Conservation (phyloP, 2,888 invertebrate species). For the Stenotaenia linearis region DNA sequence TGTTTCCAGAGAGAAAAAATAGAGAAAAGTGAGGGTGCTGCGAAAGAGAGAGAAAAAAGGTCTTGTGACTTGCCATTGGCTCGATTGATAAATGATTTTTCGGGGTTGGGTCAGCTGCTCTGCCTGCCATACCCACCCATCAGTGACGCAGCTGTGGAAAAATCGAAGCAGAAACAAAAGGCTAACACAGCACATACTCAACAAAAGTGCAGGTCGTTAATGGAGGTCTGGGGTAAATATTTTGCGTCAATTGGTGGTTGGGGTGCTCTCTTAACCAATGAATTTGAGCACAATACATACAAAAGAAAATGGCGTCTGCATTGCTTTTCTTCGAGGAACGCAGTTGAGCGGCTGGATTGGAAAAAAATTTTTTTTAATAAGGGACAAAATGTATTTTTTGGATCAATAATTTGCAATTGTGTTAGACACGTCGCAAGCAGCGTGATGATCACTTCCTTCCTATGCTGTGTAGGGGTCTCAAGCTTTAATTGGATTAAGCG, state of each 20-base stretch:
- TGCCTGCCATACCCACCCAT: slow-evolving; percentile 1
- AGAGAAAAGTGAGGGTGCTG: not conserved
- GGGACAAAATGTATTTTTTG: not conserved
- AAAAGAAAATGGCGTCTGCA: not conserved
- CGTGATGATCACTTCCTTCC: slow-evolving; percentile 19
- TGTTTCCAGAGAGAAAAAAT: not conserved
- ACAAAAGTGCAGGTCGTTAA: not conserved
- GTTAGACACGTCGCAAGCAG: slow-evolving; percentile 6
- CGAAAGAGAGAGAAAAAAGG: not conserved
- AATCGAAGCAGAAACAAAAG: slow-evolving; percentile 17
- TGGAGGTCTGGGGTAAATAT: not conserved
- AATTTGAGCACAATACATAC: not conserved
- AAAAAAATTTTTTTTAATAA: not conserved
- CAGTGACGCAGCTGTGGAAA: slow-evolving; percentile 3
- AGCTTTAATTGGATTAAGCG: slow-evolving; percentile 33
- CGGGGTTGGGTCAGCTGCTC: slow-evolving; percentile 24
- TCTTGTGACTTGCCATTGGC: slow-evolving; percentile 12
- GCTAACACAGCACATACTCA: not conserved
- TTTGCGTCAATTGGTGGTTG: not conserved
- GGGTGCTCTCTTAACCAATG: not conserved
- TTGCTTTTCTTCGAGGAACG: too few species aligned
- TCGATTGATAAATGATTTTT: slow-evolving; percentile 27
- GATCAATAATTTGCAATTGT: slow-evolving; percentile 24
- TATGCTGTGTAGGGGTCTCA: slow-evolving; percentile 13
- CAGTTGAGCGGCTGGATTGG: too few species aligned